phyloP scores from a whole-genome alignment of 2,888 invertebrate species.

The Charanyca ferruginea region DNA sequence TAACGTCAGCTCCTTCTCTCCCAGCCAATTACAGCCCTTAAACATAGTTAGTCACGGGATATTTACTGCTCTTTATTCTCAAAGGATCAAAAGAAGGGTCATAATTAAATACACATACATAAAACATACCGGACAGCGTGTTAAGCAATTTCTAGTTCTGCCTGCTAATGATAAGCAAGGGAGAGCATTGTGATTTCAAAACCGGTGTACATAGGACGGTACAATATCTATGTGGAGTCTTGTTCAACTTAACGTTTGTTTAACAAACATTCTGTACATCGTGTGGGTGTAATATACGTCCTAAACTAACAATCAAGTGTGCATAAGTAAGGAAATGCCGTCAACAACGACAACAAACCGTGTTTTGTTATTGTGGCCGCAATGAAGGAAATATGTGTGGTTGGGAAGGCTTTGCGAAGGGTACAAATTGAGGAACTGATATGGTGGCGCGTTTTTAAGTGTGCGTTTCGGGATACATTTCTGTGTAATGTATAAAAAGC shows the following conservation, averaged over 20 bases:
- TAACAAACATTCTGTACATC: conserved; percentile 58
- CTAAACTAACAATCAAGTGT: conserved; percentile 71
- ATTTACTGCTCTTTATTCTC: not conserved
- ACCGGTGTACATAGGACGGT: conserved; percentile 62
- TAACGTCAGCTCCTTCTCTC: not conserved
- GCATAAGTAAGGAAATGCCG: conserved; percentile 61
- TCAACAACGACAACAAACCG: conserved; percentile 39
- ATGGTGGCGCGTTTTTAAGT: not conserved
- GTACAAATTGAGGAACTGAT: conserved; percentile 9
- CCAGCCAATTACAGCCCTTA: not conserved
- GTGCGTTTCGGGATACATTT: not conserved
- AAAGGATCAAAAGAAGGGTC: conserved; percentile 1
- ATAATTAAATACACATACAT: not conserved
- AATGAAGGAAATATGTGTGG: conserved; percentile 43
- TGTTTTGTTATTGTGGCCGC: conserved; percentile 51
- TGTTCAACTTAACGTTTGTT: conserved; percentile 65
- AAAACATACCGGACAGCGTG: conserved; percentile 20
- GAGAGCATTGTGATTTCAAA: conserved; percentile 24
- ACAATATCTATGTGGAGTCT: conserved; percentile 59
- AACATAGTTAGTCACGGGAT: not conserved
- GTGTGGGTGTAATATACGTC: conserved; percentile 66
- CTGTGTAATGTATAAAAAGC: too few species aligned
- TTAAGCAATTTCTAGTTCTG: conserved; percentile 37
- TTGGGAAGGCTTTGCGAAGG: conserved; percentile 12
- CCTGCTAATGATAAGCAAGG: conserved; percentile 46